Evolutionary conservation across 2,113 vertebrate genomes (phyloP).

Genomic region (Axis porcinus): DNA sequence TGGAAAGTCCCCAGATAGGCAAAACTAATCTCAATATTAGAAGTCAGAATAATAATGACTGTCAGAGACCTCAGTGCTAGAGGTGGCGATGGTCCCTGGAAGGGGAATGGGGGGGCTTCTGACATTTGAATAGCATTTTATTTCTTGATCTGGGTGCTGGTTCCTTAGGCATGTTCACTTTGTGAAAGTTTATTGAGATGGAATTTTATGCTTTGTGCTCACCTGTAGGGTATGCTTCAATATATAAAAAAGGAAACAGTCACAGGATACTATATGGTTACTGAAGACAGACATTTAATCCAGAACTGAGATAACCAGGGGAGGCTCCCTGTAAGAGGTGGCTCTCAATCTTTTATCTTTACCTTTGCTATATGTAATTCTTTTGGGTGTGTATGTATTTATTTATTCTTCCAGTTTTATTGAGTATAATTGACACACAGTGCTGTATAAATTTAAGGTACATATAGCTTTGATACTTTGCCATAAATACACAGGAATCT

Average conservation of each 20-base stretch:
- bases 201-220: background rate
- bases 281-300: background rate
- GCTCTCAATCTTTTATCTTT: background rate
- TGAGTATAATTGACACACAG: background rate
- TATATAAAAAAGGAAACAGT: background rate
- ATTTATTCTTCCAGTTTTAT: background rate
- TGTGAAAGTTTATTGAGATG: background rate
- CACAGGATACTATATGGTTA: background rate
- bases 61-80: background rate
- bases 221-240: background rate
- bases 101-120: background rate
- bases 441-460: background rate
- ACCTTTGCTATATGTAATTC: background rate
- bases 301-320: conserved; percentile 5
- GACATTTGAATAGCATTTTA: background rate
- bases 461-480: background rate
- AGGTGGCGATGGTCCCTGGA: background rate
- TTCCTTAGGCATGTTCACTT: background rate
- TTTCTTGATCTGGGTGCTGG: background rate
- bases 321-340: background rate
- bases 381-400: background rate
- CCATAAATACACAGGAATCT: background rate
- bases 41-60: background rate
- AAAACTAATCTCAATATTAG: background rate
- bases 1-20: background rate